phyloP scores from a whole-genome alignment of 92 coral and sea anemone genomes.

The Galaxea fascicularis region DNA sequence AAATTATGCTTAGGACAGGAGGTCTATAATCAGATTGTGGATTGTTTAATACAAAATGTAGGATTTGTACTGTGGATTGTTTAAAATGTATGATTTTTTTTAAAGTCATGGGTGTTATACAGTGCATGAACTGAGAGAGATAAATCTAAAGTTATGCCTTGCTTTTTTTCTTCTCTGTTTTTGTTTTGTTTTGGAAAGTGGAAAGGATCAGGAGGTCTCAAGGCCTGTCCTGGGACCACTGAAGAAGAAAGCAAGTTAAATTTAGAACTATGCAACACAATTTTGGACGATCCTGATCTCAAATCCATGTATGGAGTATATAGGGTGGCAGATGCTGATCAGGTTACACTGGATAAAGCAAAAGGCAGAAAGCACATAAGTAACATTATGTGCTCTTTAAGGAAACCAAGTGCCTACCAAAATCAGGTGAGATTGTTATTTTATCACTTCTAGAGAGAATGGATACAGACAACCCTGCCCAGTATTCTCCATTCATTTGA shows the following conservation, averaged over 20 bases:
- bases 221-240: not conserved
- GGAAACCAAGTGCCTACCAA: not conserved
- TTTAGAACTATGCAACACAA: not conserved
- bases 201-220: not conserved
- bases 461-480: not conserved
- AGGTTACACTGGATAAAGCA: not conserved
- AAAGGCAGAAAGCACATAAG: slow-evolving; percentile 4
- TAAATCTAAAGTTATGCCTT: not conserved
- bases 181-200: not conserved
- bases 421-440: not conserved
- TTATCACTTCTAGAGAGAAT: not conserved
- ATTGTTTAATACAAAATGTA: no score
- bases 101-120: no score
- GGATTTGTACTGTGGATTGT: not conserved
- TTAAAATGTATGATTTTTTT: no score
- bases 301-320: not conserved
- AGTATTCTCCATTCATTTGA: no score
- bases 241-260: not conserved
- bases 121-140: not conserved
- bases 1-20: not conserved
- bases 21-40: not conserved
- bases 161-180: not conserved
- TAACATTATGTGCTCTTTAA: not conserved
- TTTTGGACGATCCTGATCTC: not conserved
- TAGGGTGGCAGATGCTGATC: not conserved